Evolutionary conservation across 2,797 vertebrate genomes (phyloP).

Genomic region (Macroramphosus scolopax): DNA sequence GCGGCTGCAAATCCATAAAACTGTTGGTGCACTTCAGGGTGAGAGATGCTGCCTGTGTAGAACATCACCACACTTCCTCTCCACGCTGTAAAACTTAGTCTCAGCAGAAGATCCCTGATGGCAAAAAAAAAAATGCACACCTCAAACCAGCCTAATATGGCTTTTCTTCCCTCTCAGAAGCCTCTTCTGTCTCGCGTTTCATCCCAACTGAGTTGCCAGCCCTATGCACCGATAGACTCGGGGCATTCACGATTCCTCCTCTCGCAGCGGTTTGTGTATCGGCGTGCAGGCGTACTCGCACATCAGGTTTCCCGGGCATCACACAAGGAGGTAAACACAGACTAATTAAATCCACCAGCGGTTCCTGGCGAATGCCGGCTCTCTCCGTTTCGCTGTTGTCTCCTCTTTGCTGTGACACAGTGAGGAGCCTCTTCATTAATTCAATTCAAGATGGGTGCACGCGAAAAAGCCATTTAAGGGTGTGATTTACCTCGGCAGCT

Average conservation of each 20-base stretch:
- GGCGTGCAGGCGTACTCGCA: background rate
- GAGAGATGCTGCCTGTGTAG: constrained; percentile 29
- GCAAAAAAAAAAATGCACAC: too few relatives aligned
- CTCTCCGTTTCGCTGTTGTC: constrained; percentile 51
- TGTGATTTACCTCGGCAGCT: constrained; percentile 27
- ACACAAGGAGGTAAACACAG: constrained; percentile 60
- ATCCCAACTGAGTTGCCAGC: constrained; percentile 50
- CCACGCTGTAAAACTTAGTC: constrained; percentile 28
- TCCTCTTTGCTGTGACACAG: constrained; percentile 46
- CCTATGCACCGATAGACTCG: constrained; percentile 40
- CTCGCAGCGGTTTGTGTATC: constrained; percentile 38
- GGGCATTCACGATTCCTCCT: constrained; percentile 48
- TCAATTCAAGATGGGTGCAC: constrained; percentile 46
- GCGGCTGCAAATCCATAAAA: too few relatives aligned
- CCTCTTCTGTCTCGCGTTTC: constrained; percentile 34
- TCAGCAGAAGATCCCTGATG: constrained; percentile 42
- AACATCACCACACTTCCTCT: constrained; percentile 45
- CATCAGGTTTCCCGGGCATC: constrained; percentile 41
- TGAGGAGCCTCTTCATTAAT: constrained; percentile 61
- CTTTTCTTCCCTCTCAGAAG: constrained; percentile 36
- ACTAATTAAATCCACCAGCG: constrained; percentile 71
- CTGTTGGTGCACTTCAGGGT: constrained; percentile 34
- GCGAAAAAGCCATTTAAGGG: constrained; percentile 17
- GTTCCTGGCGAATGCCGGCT: constrained; percentile 46
- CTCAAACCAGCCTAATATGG: constrained; percentile 26